Conservation (phyloP, 2,113 vertebrate species). For the Taxidea taxus region DNA sequence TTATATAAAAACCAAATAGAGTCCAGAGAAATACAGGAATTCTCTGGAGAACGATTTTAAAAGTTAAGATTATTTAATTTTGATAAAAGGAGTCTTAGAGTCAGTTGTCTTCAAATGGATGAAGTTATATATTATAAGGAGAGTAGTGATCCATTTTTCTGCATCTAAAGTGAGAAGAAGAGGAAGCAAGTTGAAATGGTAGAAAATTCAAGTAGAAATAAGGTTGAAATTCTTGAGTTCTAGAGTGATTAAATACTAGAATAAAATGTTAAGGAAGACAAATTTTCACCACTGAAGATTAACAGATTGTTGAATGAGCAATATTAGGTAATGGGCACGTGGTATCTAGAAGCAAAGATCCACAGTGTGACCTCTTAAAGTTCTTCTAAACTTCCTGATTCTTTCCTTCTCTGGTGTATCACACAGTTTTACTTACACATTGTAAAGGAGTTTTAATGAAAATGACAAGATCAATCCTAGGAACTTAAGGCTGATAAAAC, state of each 20-base stretch:
- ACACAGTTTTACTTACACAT: background rate
- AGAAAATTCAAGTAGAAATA: background rate
- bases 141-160: background rate
- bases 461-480: background rate
- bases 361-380: background rate
- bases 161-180: background rate
- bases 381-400: background rate
- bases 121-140: background rate
- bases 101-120: background rate
- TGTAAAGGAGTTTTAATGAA: background rate
- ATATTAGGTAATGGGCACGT: background rate
- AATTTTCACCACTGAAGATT: background rate
- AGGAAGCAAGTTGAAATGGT: background rate
- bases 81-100: background rate
- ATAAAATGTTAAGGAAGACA: background rate
- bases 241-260: slow-evolving; percentile 15
- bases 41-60: background rate
- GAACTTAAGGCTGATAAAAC: slow-evolving; percentile 18
- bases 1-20: background rate
- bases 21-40: background rate
- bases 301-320: background rate
- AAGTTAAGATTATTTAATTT: slow-evolving; percentile 38
- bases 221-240: slow-evolving; percentile 1
- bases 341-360: background rate
- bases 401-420: background rate